Conservation (phyloP, 2,797 vertebrate genomes). For the Intellagama lesueurii region DNA sequence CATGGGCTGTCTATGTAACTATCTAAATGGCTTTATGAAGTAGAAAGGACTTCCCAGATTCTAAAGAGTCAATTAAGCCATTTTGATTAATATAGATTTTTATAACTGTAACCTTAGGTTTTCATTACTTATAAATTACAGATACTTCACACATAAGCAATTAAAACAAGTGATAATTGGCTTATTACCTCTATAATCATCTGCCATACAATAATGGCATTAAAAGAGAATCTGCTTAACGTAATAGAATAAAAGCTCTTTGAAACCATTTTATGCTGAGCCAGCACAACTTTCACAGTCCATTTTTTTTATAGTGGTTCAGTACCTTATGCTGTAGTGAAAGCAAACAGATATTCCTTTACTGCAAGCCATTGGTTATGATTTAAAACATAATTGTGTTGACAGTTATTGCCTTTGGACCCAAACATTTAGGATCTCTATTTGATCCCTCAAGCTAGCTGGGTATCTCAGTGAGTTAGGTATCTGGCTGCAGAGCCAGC, state of each 20-base stretch:
- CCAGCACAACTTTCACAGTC: slow-evolving; percentile 71
- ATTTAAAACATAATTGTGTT: slow-evolving; percentile 65
- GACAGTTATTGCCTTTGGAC: slow-evolving; percentile 49
- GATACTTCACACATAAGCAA: slow-evolving; percentile 69
- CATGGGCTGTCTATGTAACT: no score
- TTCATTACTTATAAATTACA: slow-evolving; percentile 70
- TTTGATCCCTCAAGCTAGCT: neutral
- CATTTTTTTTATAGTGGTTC: slow-evolving; percentile 66
- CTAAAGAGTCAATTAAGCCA: slow-evolving; percentile 29
- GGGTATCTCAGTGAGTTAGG: no score
- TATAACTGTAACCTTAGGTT: slow-evolving; percentile 60
- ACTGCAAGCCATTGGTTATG: slow-evolving; percentile 64
- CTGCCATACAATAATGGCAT: slow-evolving; percentile 65
- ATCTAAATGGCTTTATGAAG: slow-evolving; percentile 28
- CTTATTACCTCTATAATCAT: slow-evolving; percentile 69
- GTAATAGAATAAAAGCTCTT: slow-evolving; percentile 72
- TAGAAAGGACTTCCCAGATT: slow-evolving; percentile 30
- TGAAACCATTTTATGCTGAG: slow-evolving; percentile 72
- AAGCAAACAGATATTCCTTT: slow-evolving; percentile 76
- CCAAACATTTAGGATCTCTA: slow-evolving; percentile 25
- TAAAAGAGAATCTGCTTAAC: slow-evolving; percentile 64
- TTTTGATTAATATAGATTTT: slow-evolving; percentile 51
- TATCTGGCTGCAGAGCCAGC: no score
- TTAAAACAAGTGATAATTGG: slow-evolving; percentile 75
- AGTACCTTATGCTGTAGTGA: slow-evolving; percentile 72